Evolutionary conservation across 2,797 vertebrate genomes (phyloP).

Genomic region (Varecia variegata): DNA sequence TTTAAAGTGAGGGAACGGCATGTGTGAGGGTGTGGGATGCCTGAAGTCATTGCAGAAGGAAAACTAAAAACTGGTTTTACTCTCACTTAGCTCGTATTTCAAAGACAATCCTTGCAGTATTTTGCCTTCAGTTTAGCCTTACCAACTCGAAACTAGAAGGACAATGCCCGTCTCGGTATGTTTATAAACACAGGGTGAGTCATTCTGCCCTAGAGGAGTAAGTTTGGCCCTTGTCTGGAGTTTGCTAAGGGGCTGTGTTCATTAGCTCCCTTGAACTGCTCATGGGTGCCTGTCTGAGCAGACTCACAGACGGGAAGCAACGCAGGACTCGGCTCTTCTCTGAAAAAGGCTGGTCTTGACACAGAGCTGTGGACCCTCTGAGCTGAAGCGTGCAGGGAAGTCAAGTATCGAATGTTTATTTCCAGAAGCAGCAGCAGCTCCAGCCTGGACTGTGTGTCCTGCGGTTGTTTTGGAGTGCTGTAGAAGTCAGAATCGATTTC

Average conservation of each 20-base stretch:
- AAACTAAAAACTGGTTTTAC: background rate
- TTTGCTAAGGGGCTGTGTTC: background rate
- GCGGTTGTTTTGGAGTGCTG: background rate
- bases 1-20: background rate
- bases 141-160: background rate
- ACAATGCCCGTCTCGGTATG: background rate
- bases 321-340: background rate
- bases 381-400: background rate
- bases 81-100: background rate
- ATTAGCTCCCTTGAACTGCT: background rate
- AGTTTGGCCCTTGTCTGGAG: background rate
- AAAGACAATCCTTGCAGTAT: background rate
- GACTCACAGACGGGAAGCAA: background rate
- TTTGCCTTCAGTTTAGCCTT: background rate
- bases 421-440: background rate
- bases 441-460: background rate
- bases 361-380: background rate
- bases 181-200: background rate
- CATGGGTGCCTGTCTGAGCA: background rate
- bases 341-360: background rate
- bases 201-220: background rate
- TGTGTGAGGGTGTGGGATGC: background rate
- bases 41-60: background rate
- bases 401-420: background rate
- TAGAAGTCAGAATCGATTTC: background rate